Percentiles rank a stretch among this genome's conserved stretches.
These are phyloP conservation scores for Lasioglossum villosulum DNA, from an alignment of 2,888 invertebrate genomes.

Conservation along the genomic window DNA sequence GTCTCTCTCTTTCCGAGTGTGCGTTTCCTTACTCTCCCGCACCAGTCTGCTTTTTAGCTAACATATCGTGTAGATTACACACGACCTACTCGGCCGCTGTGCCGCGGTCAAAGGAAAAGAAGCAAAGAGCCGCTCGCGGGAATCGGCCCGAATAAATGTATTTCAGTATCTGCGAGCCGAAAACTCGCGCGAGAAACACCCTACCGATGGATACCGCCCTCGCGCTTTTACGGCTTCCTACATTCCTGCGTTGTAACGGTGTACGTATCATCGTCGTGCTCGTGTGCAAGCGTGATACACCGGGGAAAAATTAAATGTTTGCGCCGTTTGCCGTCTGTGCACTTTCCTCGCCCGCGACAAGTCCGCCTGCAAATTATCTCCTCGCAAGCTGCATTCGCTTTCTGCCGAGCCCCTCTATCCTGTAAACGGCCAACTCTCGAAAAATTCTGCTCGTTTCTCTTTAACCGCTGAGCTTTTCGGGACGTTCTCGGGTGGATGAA, in stretches of 20 bases:
- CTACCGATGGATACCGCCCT: neutral
- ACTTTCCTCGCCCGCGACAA: slow-evolving; percentile 5
- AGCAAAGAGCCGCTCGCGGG: slow-evolving; percentile 17
- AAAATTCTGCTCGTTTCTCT: neutral
- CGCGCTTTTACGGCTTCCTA: slow-evolving; percentile 37
- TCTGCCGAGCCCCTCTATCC: neutral
- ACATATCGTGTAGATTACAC: slow-evolving; percentile 59
- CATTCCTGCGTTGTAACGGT: slow-evolving; percentile 1
- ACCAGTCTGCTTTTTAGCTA: slow-evolving; percentile 49
- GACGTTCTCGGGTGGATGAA: neutral
- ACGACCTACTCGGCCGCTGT: slow-evolving; percentile 57
- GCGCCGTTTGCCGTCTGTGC: slow-evolving; percentile 16
- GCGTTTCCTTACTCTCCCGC: slow-evolving; percentile 3
- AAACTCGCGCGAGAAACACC: slow-evolving; percentile 36
- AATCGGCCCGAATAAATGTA: slow-evolving; percentile 63
- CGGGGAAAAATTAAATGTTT: slow-evolving; percentile 43
- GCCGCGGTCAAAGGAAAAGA: slow-evolving; percentile 59
- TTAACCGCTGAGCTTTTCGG: neutral
- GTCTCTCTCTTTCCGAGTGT: neutral
- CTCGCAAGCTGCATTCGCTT: neutral
- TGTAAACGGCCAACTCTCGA: neutral
- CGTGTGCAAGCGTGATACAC: neutral
- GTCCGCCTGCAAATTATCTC: slow-evolving; percentile 11
- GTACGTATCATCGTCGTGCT: neutral
- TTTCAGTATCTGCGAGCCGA: slow-evolving; percentile 37